Evolutionary conservation across 1,140 invertebrate species (phyloP).

Genomic region (Sesamia nonagrioides): DNA sequence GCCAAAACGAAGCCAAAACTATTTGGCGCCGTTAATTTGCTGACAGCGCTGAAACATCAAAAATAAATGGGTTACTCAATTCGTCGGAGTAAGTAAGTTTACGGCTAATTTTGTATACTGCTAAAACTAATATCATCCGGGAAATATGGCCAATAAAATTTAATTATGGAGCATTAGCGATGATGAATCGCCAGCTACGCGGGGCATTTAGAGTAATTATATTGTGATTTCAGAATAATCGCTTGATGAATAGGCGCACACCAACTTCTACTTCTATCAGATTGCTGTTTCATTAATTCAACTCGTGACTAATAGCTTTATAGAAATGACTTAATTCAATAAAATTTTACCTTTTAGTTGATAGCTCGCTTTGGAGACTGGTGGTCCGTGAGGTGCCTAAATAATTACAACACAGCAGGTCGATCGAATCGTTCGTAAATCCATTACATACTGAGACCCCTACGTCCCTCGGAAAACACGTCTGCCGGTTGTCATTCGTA

Average conservation of each 20-base stretch:
- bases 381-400: no score
- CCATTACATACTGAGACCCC: no score
- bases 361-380: neutral
- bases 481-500: no score
- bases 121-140: conserved; percentile 29
- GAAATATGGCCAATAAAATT: conserved; percentile 76
- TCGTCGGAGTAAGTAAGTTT: conserved; percentile 22
- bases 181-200: conserved; percentile 69
- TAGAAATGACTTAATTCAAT: conserved; percentile 57
- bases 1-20: conserved; percentile 41
- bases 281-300: conserved; percentile 65
- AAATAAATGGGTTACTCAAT: conserved; percentile 29
- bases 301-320: conserved; percentile 54
- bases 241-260: conserved; percentile 70
- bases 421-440: no score
- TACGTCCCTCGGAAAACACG: no score
- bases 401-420: no score
- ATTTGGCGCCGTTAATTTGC: conserved; percentile 54
- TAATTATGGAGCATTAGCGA: conserved; percentile 75
- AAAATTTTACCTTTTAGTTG: conserved; percentile 49
- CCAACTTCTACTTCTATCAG: conserved; percentile 61
- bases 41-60: conserved; percentile 43
- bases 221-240: conserved; percentile 78
- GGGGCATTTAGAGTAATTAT: conserved; percentile 73
- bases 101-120: conserved; percentile 11